Percentiles rank a stretch among this genome's conserved stretches.
Conservation (phyloP, 2,113 vertebrate genomes). For the Tauraco erythrolophus region DNA sequence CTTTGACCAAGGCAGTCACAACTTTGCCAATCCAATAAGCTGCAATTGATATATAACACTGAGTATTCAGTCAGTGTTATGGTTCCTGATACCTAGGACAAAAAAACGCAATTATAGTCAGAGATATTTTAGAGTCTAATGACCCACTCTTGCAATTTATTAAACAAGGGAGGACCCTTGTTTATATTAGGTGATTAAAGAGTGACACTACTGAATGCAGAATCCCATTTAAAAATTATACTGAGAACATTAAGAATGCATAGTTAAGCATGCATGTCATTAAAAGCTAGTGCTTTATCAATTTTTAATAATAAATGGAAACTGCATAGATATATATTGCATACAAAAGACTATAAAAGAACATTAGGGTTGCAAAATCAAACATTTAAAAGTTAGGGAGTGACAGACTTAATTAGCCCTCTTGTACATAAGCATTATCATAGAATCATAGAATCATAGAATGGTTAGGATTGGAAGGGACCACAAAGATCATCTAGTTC, state of each 20-base stretch:
- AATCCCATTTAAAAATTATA: conserved; percentile 22
- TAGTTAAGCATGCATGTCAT: conserved; percentile 25
- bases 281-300: conserved; percentile 30
- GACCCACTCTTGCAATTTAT: not conserved
- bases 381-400: not conserved
- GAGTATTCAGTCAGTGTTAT: not conserved
- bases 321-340: not conserved
- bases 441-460: too few relatives aligned
- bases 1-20: not conserved
- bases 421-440: not conserved
- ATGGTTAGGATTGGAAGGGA: too few relatives aligned
- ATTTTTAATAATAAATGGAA: conserved; percentile 44
- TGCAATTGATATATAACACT: not conserved
- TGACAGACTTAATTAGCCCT: not conserved
- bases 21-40: not conserved
- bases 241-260: not conserved
- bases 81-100: not conserved
- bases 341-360: conserved; percentile 46
- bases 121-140: not conserved
- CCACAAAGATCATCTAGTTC: too few relatives aligned
- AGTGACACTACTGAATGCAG: not conserved
- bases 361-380: conserved; percentile 19
- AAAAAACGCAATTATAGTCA: not conserved
- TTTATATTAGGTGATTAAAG: conserved; percentile 42
- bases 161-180: not conserved